Evolutionary conservation across 2,113 vertebrate genomes (phyloP), one percentile per base, ranked within the genome.

Genomic region (Chrysemys picta): DNA sequence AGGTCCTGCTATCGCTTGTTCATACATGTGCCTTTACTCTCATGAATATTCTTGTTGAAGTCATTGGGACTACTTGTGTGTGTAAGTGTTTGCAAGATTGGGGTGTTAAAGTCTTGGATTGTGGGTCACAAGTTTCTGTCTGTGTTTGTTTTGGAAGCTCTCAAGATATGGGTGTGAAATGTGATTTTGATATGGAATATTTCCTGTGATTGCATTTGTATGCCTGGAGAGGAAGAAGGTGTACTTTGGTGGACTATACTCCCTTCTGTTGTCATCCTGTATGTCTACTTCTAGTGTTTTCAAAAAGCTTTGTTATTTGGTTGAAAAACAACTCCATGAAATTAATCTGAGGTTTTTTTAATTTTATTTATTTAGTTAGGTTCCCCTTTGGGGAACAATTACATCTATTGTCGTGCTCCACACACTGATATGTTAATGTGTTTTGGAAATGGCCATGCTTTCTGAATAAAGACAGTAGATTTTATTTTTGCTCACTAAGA

Each of bases 401-500:
- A 14, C 3, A 38, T 49, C 82, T 88, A n/a, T 69, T 38, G 27
- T 69, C 82, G 45, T 88, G 31, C 42, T 91, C 85, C 52, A 25
- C 52, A 47, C 25, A 38, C 16, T 87, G 87, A 80, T 0, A 0
- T 84, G 50, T 38, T 81, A 75, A 6, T 57, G 8, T 87, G 87
- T 21, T 82, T 89, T 57, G 82, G 52, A 82, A 91, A 81, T 19
- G 50, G 19, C 5, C 21, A 31, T 96, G 69, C 88, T 86, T 54
- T 78, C 52, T 21, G 5, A n/a, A 17, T 1, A 80, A 82, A 80
- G 47, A 69, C 82, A 49, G 85, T 4, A 78, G 38, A 13, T 86
- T 3, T 0, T 8, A 91, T 87, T 87, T 69, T 5, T 27, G 88
- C 47, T 22, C 4, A 29, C 85, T 89, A 93, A 59, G n/a, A 1